Conservation (phyloP, 2,797 vertebrate genomes). For the Periparus ater region DNA sequence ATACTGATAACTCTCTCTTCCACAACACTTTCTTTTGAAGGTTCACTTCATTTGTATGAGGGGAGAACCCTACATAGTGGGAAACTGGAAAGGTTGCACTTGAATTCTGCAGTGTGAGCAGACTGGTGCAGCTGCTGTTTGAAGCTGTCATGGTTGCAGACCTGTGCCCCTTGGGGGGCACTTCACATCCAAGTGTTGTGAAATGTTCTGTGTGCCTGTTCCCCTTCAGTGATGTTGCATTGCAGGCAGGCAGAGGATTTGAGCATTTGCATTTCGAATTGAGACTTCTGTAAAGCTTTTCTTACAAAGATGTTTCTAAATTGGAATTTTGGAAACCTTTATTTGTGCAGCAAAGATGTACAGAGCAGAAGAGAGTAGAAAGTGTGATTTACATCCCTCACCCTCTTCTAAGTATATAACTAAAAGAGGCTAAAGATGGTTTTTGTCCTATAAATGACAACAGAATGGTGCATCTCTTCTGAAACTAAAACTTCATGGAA, state of each 20-base stretch:
- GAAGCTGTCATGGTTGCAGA: background rate
- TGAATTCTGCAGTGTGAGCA: background rate
- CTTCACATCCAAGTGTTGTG: background rate
- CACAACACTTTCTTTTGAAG: background rate
- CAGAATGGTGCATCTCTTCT: background rate
- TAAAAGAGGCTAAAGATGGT: background rate
- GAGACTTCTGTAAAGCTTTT: background rate
- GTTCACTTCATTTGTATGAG: background rate
- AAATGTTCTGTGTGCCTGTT: background rate
- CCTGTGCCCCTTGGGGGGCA: background rate
- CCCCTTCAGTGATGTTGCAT: background rate
- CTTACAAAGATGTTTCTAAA: background rate
- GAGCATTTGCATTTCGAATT: background rate
- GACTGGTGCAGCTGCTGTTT: background rate
- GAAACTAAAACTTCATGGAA: background rate
- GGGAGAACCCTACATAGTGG: background rate
- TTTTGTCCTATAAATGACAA: background rate
- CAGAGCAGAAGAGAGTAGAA: background rate
- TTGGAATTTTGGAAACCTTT: background rate
- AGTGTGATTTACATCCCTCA: background rate
- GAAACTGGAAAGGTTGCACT: background rate
- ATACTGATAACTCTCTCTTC: background rate
- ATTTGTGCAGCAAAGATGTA: background rate
- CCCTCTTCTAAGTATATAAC: background rate
- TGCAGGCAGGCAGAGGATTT: background rate